Conservation (phyloP, 2,113 vertebrate genomes). For the Oophaga pumilio region DNA sequence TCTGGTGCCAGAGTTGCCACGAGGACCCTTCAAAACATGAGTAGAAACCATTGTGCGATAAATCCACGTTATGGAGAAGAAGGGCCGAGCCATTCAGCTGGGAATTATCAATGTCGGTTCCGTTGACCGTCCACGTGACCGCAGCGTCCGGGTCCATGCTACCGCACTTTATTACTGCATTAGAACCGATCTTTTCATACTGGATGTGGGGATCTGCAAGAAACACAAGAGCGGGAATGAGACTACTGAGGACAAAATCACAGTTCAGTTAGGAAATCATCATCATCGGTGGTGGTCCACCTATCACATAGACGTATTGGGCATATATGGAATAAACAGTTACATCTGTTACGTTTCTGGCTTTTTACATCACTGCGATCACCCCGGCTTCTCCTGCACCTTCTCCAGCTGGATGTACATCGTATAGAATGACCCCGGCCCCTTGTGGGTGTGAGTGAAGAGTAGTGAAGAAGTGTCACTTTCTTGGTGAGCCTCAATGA, state of each 20-base stretch:
- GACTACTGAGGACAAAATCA: not conserved
- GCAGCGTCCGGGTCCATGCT: slow-evolving; percentile 81
- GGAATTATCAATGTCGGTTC: slow-evolving; percentile 84
- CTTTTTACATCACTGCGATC: no score
- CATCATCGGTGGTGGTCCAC: no score
- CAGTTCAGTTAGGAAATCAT: not conserved
- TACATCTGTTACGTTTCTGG: no score
- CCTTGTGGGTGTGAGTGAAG: no score
- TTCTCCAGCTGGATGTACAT: no score
- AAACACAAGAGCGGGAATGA: slow-evolving; percentile 23
- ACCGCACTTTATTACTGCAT: slow-evolving; percentile 91
- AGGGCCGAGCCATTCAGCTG: slow-evolving; percentile 81
- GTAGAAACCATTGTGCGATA: slow-evolving; percentile 85
- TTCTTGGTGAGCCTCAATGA: no score
- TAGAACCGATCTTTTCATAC: slow-evolving; percentile 83
- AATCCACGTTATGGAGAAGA: slow-evolving; percentile 78
- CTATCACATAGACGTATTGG: no score
- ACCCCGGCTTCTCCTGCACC: no score
- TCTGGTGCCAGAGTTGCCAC: slow-evolving; percentile 87
- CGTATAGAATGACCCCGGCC: no score
- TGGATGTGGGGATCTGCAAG: slow-evolving; percentile 80
- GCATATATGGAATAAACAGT: no score
- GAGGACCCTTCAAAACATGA: slow-evolving; percentile 92
- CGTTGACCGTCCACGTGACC: slow-evolving; percentile 92
- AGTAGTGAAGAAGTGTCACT: no score